A percentile compares a stretch with the other conserved stretches of the same genome.
Evolutionary conservation across 2,888 invertebrate species (phyloP).

Genomic region (Hirtodrosophila confusa): DNA sequence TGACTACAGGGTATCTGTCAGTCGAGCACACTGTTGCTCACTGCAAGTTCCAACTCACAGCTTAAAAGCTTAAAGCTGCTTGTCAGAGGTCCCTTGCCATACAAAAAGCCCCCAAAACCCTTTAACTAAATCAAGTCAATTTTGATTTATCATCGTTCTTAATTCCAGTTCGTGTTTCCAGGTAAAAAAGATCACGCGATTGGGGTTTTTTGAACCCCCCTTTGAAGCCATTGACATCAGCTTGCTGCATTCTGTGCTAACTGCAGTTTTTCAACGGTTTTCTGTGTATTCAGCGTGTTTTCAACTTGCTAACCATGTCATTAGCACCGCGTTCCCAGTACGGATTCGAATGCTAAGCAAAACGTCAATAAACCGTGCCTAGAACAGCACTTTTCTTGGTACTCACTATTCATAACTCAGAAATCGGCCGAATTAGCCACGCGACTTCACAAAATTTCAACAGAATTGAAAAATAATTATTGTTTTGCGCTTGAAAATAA

Average conservation of each 20-base stretch:
- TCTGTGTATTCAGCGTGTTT: conserved; percentile 49
- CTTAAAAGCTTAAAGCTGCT: conserved; percentile 14
- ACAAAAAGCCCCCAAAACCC: neutral
- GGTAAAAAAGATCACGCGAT: conserved; percentile 61
- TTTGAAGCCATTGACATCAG: conserved; percentile 63
- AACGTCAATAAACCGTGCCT: neutral
- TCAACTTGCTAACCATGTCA: conserved; percentile 34
- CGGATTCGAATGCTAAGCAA: conserved; percentile 12
- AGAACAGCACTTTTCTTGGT: conserved; percentile 18
- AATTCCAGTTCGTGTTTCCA: conserved; percentile 29
- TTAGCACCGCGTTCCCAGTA: conserved; percentile 25
- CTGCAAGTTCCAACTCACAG: conserved; percentile 12
- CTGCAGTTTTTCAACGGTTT: conserved; percentile 42
- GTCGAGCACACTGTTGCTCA: neutral
- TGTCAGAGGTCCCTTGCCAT: conserved; percentile 2
- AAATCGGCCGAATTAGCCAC: conserved; percentile 25
- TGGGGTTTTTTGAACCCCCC: conserved; percentile 47
- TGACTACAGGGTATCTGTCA: neutral
- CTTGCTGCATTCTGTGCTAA: conserved; percentile 4
- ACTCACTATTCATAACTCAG: conserved; percentile 6
- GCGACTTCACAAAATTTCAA: conserved; percentile 38
- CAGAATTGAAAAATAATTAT: conserved; percentile 17
- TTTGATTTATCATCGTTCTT: conserved; percentile 39
- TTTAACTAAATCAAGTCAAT: conserved; percentile 42
- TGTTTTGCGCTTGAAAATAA: neutral